These are phyloP conservation scores for Conops quadrifasciatus DNA, from an alignment of 2,888 invertebrate genomes.

Conservation along the genomic window DNA sequence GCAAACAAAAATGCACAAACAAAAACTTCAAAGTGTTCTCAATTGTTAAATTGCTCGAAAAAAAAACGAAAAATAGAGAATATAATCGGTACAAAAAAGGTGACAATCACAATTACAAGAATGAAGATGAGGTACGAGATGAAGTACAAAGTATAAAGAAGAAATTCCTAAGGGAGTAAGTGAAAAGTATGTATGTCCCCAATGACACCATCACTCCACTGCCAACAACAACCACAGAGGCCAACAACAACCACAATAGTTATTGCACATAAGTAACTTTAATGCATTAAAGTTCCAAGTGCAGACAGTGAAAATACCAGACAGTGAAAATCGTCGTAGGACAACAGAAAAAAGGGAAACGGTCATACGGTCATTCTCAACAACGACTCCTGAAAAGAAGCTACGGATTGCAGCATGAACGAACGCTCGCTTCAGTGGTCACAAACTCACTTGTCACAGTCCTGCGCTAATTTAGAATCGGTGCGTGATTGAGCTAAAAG, in stretches of 20 bases:
- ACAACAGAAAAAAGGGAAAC: no score
- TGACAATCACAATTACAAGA: constrained; percentile 24
- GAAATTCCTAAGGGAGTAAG: constrained; percentile 26
- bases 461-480: neutral
- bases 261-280: constrained; percentile 33
- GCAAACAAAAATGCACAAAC: neutral
- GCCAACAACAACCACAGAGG: neutral
- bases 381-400: no score
- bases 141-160: no score
- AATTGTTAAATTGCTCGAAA: constrained; percentile 28
- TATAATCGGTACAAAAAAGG: neutral
- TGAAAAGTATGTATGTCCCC: neutral
- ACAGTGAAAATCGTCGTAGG: neutral
- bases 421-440: neutral
- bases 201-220: neutral
- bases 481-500: neutral
- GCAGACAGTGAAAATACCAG: constrained; percentile 19
- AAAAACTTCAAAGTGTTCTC: constrained; percentile 23
- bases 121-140: neutral
- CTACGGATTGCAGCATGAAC: no score
- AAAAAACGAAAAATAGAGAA: neutral
- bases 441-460: neutral
- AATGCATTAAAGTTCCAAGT: constrained; percentile 42
- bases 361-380: no score
- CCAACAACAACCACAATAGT: constrained; percentile 13